phyloP scores from a whole-genome alignment of 1,140 invertebrate genomes.

The Solen grandis region DNA sequence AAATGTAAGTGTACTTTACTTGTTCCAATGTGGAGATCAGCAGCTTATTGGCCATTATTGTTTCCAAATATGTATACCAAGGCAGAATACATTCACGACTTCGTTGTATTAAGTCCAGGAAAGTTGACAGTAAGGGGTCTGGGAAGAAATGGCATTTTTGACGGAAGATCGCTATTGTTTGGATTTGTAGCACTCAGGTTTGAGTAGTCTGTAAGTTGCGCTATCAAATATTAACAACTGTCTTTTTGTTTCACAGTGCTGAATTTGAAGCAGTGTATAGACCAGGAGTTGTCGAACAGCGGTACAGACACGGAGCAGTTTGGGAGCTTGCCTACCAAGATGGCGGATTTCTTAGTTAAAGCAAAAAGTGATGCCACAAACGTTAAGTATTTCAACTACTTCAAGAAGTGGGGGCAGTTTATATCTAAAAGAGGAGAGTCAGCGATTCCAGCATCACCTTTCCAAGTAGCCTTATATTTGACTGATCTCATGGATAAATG shows the following conservation, averaged over 20 bases:
- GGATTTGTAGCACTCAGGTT: slow-evolving; percentile 21
- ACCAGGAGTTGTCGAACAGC: neutral
- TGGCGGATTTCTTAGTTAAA: too few relatives aligned
- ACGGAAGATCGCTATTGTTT: neutral
- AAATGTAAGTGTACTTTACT: slow-evolving; percentile 23
- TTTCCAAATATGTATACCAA: neutral
- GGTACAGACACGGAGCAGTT: too few relatives aligned
- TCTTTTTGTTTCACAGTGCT: slow-evolving; percentile 1
- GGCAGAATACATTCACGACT: neutral
- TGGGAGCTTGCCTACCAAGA: too few relatives aligned
- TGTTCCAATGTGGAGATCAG: slow-evolving; percentile 28
- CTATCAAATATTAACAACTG: too few relatives aligned
- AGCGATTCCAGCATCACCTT: too few relatives aligned
- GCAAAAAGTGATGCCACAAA: too few relatives aligned
- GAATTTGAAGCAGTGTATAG: neutral
- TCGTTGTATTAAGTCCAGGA: neutral
- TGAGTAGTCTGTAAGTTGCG: neutral
- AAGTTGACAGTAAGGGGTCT: neutral
- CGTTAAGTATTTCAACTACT: too few relatives aligned
- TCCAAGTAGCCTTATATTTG: too few relatives aligned
- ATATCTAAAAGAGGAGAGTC: too few relatives aligned
- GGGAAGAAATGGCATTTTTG: slow-evolving; percentile 18
- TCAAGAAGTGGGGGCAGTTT: too few relatives aligned
- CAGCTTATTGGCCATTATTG: slow-evolving; percentile 23
- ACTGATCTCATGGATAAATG: too few relatives aligned